These are phyloP conservation scores for Catamblyrhynchus diadema DNA, from an alignment of 2,797 vertebrate species.

Conservation along the genomic window DNA sequence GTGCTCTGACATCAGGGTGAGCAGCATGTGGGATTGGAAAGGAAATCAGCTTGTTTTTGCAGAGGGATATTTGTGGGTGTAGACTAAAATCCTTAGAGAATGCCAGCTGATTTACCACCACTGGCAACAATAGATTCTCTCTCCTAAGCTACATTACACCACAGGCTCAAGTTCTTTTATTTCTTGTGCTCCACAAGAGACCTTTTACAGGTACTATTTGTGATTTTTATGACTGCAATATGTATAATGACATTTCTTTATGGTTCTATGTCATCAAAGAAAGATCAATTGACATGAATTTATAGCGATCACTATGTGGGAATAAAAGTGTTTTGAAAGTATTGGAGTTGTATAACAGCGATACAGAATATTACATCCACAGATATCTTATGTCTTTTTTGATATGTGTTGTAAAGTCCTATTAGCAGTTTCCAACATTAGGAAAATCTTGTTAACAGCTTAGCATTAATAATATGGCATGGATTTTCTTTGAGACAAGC, in stretches of 20 bases:
- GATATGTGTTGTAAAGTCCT: not conserved
- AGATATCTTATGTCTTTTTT: not conserved
- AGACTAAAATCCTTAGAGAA: not conserved
- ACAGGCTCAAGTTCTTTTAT: not conserved
- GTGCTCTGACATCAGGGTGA: not conserved
- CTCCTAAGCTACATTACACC: not conserved
- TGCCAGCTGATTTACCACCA: conserved; percentile 8
- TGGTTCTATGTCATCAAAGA: not conserved
- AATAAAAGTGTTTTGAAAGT: not conserved
- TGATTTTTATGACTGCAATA: not conserved
- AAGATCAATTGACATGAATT: not conserved
- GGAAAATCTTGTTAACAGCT: not conserved
- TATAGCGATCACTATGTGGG: not conserved
- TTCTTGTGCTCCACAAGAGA: not conserved
- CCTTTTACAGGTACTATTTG: not conserved
- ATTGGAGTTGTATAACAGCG: rapidly evolving
- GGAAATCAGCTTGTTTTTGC: conserved; percentile 35
- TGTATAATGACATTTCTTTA: not conserved
- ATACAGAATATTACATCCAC: not conserved
- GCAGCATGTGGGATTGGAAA: not conserved
- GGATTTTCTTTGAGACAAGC: not conserved
- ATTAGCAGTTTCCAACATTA: not conserved
- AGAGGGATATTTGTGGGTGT: not conserved
- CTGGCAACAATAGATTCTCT: conserved; percentile 21
- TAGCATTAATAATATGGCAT: not conserved